phyloP scores from a whole-genome alignment of 2,113 vertebrate species.

The Melanocharis versteri region DNA sequence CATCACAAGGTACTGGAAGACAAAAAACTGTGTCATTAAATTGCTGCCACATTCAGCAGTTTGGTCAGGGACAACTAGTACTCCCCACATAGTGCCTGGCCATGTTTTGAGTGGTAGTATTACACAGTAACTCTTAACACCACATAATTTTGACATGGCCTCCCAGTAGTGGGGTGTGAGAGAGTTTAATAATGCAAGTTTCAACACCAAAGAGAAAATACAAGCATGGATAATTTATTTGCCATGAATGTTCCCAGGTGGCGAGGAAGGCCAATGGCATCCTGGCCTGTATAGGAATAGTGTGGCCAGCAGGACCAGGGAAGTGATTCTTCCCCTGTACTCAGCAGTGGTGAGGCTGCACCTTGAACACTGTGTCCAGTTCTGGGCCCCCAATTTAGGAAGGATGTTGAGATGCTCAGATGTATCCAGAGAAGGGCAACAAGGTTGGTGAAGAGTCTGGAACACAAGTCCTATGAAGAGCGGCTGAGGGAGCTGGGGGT shows the following conservation, averaged over 20 bases:
- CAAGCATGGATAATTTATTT: background rate
- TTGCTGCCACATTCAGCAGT: background rate
- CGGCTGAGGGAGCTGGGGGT: fast-evolving
- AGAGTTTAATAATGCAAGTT: background rate
- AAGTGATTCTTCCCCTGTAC: background rate
- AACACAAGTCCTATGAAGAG: background rate
- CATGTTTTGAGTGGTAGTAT: background rate
- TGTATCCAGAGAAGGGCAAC: background rate
- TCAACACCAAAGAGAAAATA: background rate
- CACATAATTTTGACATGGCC: background rate
- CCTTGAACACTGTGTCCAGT: too few species aligned
- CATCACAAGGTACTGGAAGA: background rate
- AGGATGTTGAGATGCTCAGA: fast-evolving
- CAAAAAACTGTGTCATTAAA: background rate
- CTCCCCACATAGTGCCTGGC: background rate
- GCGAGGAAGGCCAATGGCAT: background rate
- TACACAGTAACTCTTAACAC: background rate
- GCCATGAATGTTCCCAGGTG: background rate
- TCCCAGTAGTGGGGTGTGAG: background rate
- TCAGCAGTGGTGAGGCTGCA: background rate
- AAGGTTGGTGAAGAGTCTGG: background rate
- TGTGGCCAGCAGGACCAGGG: background rate
- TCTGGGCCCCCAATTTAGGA: background rate
- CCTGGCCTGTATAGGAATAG: background rate
- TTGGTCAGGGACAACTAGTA: background rate